Conservation (phyloP, 2,888 invertebrate genomes). For the Hypomecis atomaria region DNA sequence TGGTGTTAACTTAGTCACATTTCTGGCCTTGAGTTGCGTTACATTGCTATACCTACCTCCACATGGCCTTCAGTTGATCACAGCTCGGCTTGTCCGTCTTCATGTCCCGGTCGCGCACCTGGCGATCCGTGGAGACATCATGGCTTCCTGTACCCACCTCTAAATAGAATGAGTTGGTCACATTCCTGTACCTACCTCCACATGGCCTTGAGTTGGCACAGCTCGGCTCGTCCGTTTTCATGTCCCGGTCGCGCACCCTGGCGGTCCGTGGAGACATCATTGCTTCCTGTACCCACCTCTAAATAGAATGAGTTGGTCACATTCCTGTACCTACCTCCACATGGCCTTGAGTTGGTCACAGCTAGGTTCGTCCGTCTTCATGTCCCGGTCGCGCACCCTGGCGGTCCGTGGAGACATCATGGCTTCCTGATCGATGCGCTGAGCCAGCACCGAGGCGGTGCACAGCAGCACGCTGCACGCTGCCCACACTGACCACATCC, state of each 20-base stretch:
- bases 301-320: too few relatives aligned
- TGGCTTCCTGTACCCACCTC: slow-evolving; percentile 72
- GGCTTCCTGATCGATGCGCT: slow-evolving; percentile 74
- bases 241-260: too few relatives aligned
- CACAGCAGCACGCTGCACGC: slow-evolving; percentile 64
- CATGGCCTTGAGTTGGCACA: too few relatives aligned
- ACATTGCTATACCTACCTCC: slow-evolving; percentile 83
- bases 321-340: slow-evolving; percentile 87
- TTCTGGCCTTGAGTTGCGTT: too few relatives aligned
- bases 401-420: slow-evolving; percentile 69
- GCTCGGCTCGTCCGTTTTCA: too few relatives aligned
- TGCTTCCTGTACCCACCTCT: too few relatives aligned
- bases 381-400: slow-evolving; percentile 74
- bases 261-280: too few relatives aligned
- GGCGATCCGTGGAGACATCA: slow-evolving; percentile 68
- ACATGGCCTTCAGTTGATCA: slow-evolving; percentile 95
- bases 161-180: too few relatives aligned
- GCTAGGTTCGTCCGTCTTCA: slow-evolving; percentile 88
- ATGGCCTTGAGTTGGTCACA: slow-evolving; percentile 95
- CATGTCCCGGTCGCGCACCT: slow-evolving; percentile 76
- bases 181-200: slow-evolving; percentile 50
- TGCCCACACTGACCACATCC: slow-evolving; percentile 73
- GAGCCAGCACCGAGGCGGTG: slow-evolving; percentile 63
- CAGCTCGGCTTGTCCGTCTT: slow-evolving; percentile 91
- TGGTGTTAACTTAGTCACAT: too few relatives aligned